Base-by-base conservation (phyloP, 2,888 invertebrate genomes). In the Brenthis hecate region DNA sequence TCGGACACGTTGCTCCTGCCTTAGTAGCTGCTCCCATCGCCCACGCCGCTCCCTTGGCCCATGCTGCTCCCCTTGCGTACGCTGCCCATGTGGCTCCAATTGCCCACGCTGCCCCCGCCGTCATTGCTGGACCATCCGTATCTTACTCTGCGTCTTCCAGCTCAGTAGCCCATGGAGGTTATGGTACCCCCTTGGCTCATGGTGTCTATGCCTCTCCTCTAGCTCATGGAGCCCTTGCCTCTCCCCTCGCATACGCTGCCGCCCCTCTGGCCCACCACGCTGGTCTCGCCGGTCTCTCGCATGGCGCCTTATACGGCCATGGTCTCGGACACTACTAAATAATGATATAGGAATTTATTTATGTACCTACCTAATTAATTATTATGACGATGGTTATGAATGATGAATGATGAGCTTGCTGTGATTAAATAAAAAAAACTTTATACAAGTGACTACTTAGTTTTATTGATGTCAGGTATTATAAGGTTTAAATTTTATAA, bases 231-330 rank as follows among this genome's bases (percentile, higher is more conserved):
- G 72, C 74, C 19, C 56, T 64, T 32, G 76, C 72, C 56, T 69
- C 73, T 78, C 68, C 66, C 23, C 58, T 71, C 13, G 64, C 71
- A 36, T 72, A 76, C 28, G 76, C 77, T 55, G 73, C 76, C 14
- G 74, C 66, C 69, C 82, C 87, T 5, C 80, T 87, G 69, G 88
- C 88, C 16, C 79, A 81, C 16, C 79, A 81, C 58, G 80, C 76
- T 61, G 83, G 83, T 28, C 75, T 83, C 36, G 75, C 86, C 55
- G 88, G 90, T 65, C 79, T 78, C 60, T 84, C 81, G 50, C 75
- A 82, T 50, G 75, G 85, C 69, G 88, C 72, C 61, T 72, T 69
- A 57, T 77, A 80, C 68, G 77, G 75, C 6, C 75, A 80, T 65
- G 77, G 76, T 66, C 74, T 74, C 71, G 78, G 78, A 72, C 72